Conservation (phyloP, 2,113 vertebrate genomes). For the Tachuris rubrigastra region DNA sequence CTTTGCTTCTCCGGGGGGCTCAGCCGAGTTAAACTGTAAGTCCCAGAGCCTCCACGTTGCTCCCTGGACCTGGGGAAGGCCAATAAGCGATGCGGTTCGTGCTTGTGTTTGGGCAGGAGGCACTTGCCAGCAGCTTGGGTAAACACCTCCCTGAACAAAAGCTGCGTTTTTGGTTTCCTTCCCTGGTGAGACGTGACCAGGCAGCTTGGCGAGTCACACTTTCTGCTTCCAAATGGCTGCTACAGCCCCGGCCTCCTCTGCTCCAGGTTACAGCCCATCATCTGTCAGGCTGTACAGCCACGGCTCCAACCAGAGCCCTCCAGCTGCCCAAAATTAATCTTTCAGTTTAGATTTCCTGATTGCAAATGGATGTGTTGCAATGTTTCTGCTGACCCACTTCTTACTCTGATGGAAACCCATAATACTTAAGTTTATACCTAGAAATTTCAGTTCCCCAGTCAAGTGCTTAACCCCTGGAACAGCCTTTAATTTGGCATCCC, state of each 20-base stretch:
- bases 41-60: neutral
- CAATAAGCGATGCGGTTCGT: fast-evolving
- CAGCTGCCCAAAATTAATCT: neutral
- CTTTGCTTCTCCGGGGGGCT: neutral
- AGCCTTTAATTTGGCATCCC: neutral
- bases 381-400: neutral
- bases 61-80: neutral
- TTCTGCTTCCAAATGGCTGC: neutral
- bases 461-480: neutral
- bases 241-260: neutral
- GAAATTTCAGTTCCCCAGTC: neutral
- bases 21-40: neutral
- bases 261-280: neutral
- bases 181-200: neutral
- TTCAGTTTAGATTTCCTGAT: neutral
- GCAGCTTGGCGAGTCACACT: fast-evolving
- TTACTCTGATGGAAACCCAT: neutral
- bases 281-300: neutral
- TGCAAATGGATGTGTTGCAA: neutral
- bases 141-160: neutral
- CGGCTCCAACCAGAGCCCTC: neutral
- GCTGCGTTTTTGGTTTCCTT: neutral
- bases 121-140: neutral
- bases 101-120: neutral
- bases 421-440: neutral